These are phyloP conservation scores for Hypercompe scribonia DNA, from an alignment of 2,888 invertebrate species.

Conservation along the genomic window DNA sequence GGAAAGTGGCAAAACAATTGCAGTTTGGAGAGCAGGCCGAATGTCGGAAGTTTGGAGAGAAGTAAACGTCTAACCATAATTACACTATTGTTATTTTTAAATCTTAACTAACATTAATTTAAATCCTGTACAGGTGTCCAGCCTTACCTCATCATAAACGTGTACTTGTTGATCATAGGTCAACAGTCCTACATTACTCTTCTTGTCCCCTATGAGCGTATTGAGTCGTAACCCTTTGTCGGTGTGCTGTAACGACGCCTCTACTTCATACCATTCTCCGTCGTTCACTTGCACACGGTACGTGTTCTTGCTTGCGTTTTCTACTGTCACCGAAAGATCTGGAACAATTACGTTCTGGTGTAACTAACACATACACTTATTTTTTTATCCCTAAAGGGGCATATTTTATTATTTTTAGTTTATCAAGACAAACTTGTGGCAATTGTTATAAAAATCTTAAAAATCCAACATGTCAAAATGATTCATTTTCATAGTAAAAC, in stretches of 20 bases:
- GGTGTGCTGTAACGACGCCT: constrained; percentile 61
- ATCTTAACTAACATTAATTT: not conserved
- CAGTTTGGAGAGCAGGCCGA: no score
- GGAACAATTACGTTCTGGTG: constrained; percentile 39
- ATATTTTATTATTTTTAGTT: no score
- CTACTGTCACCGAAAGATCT: constrained; percentile 86
- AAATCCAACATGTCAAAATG: no score
- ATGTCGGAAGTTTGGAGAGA: no score
- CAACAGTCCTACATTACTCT: constrained; percentile 70
- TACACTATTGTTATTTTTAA: not conserved
- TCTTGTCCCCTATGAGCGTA: constrained; percentile 68
- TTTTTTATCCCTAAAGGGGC: not conserved
- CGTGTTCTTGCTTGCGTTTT: constrained; percentile 78
- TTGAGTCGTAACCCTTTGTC: constrained; percentile 65
- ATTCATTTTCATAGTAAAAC: no score
- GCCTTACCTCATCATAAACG: constrained; percentile 75
- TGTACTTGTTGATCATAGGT: constrained; percentile 74
- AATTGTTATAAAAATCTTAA: no score
- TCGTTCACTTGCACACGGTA: constrained; percentile 79
- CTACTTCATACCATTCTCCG: constrained; percentile 85
- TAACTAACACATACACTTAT: not conserved
- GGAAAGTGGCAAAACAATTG: no score
- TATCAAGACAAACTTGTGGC: no score
- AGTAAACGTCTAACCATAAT: no score
- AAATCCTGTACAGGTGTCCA: not conserved